Conservation (phyloP, 2,888 invertebrate genomes). For the Branchellion lobata region DNA sequence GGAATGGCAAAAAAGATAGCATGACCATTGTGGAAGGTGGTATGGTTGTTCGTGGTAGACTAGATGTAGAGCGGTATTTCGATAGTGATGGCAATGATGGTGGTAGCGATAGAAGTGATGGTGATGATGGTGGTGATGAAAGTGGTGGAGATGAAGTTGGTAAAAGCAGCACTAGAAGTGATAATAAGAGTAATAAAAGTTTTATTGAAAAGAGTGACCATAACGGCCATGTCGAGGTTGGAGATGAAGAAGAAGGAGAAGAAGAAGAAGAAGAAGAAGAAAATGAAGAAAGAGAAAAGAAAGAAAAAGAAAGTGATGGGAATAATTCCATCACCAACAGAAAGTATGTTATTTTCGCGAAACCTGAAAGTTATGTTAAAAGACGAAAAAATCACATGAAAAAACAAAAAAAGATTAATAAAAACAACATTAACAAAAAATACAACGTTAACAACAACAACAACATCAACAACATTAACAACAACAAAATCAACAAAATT, state of each 20-base stretch:
- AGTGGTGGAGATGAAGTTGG: neutral
- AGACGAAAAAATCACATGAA: no score
- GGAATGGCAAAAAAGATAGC: neutral
- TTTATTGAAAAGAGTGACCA: neutral
- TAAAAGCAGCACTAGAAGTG: neutral
- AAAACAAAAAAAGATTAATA: no score
- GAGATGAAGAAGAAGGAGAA: neutral
- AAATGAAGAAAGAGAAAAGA: no score
- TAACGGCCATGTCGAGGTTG: neutral
- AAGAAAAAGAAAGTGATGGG: neutral
- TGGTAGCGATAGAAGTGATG: neutral
- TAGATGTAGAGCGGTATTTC: neutral
- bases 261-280: neutral
- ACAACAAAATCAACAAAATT: no score
- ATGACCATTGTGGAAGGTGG: neutral
- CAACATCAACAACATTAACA: no score
- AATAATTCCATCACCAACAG: neutral
- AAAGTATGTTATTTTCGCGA: neutral
- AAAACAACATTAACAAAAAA: no score
- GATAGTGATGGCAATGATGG: neutral
- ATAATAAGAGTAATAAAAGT: slow-evolving; percentile 12
- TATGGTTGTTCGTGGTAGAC: neutral
- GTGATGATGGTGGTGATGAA: neutral
- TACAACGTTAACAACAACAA: no score
- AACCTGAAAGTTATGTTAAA: no score